Evolutionary conservation across 2,797 vertebrate genomes (phyloP), one percentile per base, ranked within the genome.

Genomic region (Chiloscyllium punctatum): DNA sequence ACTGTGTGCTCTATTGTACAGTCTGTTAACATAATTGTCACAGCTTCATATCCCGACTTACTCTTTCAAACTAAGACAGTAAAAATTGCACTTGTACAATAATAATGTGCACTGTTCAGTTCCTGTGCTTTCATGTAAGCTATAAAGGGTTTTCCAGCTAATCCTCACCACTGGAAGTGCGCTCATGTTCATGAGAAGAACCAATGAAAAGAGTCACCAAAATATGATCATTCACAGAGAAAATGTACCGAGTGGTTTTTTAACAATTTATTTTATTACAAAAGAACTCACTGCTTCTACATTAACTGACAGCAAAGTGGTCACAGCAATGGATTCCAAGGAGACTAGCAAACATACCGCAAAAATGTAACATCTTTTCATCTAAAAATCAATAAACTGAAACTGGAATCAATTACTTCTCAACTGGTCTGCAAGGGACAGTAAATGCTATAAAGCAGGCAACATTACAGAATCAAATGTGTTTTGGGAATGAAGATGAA

Each of bases 401-500:
- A 95, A 48, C 94, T 95, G 94, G 94, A 95, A 74, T 74, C 71
- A 95, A 74, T 95, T 95, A 77, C 69, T 91, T 57, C 51, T 90
- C 53, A 91, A 33, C 57, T 66, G 88, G 62, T n/a, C 88, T 66
- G 57, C 30, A 91, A n/a, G 11, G 69, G 13, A 77, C 94, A 53
- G 71, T 74, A 42, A 21, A 53, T 77, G 69, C 71, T 53, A 53
- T n/a, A 57, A 72, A 72, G 51, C 94, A 94, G n/a, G 91, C 91
- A 72, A 74, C 62, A 27, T 94, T 51, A 94, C 92, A 42, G 69
- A 69, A 72, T 71, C 71, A 94, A 94, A 94, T 71, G 68, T 37
- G 42, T 48, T 23, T 33, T 42, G 37, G 37, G 92, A 94, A 94
- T 42, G 27, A 94, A 72, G 92, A 51, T 51, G 92, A 94, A 94